Conservation (phyloP, 2,113 vertebrate genomes). For the Syngnathus typhle region DNA sequence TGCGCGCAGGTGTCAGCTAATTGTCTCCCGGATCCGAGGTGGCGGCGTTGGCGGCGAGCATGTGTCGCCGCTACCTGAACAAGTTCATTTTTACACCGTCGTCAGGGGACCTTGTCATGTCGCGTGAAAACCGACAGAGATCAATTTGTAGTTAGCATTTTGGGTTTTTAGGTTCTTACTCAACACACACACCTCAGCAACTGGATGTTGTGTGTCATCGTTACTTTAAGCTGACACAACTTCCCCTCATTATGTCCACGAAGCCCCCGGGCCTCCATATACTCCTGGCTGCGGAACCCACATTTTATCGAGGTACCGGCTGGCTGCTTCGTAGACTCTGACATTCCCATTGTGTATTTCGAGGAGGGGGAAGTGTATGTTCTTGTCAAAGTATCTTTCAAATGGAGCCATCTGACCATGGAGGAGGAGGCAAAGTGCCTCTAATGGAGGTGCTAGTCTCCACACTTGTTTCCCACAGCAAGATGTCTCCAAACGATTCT, state of each 20-base stretch:
- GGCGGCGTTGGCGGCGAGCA: conserved; percentile 40
- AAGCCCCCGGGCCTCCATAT: conserved; percentile 23
- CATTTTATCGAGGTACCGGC: conserved; percentile 62
- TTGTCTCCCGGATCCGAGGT: conserved; percentile 80
- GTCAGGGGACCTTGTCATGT: conserved; percentile 43
- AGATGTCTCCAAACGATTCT: conserved; percentile 9
- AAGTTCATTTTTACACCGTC: conserved; percentile 72
- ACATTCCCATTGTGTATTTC: conserved; percentile 65
- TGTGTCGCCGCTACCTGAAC: conserved; percentile 75
- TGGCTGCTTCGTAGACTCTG: conserved; percentile 60
- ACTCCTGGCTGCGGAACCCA: conserved; percentile 36
- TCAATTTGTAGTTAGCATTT: neutral
- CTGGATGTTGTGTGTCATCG: conserved; percentile 4
- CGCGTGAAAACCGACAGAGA: neutral
- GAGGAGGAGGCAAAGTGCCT: conserved; percentile 39
- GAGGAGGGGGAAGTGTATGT: conserved; percentile 20
- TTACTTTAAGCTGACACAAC: conserved; percentile 16
- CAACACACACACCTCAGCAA: neutral
- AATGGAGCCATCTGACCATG: conserved; percentile 44
- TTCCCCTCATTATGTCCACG: conserved; percentile 24
- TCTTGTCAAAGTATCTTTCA: conserved; percentile 54
- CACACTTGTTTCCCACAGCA: conserved; percentile 11
- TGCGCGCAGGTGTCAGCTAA: conserved; percentile 88
- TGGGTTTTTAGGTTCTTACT: neutral
- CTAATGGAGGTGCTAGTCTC: conserved; percentile 43